Conservation (phyloP, 1,140 invertebrate species). For the Hypsibius dujardini region DNA sequence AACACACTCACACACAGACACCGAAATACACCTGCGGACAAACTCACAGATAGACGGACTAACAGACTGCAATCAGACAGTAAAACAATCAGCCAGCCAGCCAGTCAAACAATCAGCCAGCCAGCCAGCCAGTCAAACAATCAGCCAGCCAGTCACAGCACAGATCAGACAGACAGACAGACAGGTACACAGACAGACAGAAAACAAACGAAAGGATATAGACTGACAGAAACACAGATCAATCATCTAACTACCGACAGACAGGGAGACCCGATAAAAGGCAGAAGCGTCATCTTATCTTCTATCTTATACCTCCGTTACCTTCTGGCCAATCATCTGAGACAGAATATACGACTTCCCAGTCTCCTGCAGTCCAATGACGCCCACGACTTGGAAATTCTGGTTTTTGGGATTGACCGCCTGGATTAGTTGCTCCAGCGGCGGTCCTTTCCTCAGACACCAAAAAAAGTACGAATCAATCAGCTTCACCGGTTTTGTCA, state of each 20-base stretch:
- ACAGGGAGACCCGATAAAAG: too few species aligned
- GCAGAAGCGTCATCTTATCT: too few species aligned
- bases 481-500: constrained; percentile 1
- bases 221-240: neutral
- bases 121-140: too few species aligned
- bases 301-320: too few species aligned
- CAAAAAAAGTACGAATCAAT: constrained; percentile 16
- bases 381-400: neutral
- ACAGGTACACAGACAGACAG: neutral
- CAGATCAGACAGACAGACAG: too few species aligned
- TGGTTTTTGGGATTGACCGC: neutral
- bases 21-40: neutral
- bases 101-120: too few species aligned
- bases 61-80: neutral
- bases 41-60: neutral
- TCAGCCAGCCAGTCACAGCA: too few species aligned
- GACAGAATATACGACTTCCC: constrained; percentile 1
- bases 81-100: neutral
- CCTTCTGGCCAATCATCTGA: neutral
- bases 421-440: neutral
- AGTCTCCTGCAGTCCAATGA: constrained; percentile 1
- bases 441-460: constrained; percentile 1
- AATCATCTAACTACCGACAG: neutral
- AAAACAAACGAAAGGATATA: neutral
- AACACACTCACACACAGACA: neutral